phyloP scores from a whole-genome alignment of 1,140 invertebrate species.

The Leptonema lineaticorne region DNA sequence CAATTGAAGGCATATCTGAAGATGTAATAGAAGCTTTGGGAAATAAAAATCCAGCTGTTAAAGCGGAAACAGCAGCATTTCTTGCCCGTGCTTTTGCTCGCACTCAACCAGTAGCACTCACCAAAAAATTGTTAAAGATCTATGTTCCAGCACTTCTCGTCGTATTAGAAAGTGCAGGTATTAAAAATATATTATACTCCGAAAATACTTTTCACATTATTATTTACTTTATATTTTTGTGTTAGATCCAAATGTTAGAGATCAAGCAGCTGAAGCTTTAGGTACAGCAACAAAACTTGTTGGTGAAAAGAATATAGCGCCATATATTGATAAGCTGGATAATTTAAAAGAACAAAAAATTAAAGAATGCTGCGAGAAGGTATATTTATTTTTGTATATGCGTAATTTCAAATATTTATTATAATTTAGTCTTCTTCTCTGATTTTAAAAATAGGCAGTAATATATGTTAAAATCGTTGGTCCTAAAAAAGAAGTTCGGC shows the following conservation, averaged over 20 bases:
- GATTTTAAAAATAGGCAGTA: constrained; percentile 61
- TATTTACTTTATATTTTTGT: constrained; percentile 13
- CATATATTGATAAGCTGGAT: constrained; percentile 86
- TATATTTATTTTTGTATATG: constrained; percentile 29
- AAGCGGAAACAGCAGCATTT: constrained; percentile 90
- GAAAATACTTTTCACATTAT: neutral
- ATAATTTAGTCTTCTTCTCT: neutral
- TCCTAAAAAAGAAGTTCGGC: constrained; percentile 63
- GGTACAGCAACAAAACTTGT: constrained; percentile 94
- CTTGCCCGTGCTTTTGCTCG: constrained; percentile 79
- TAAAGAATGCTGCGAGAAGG: constrained; percentile 89
- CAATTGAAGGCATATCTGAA: constrained; percentile 85
- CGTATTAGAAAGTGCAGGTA: constrained; percentile 81
- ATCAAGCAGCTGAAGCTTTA: constrained; percentile 84
- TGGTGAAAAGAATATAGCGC: constrained; percentile 85
- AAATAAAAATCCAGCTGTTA: constrained; percentile 95
- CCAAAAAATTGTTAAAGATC: constrained; percentile 90
- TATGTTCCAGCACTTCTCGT: constrained; percentile 81
- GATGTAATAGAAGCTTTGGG: constrained; percentile 80
- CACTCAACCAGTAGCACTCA: constrained; percentile 77
- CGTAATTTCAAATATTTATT: too few relatives aligned
- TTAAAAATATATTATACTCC: neutral
- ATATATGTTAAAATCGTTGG: constrained; percentile 70
- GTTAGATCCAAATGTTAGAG: constrained; percentile 79
- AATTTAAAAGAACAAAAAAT: constrained; percentile 93